Conservation (phyloP, 1,140 invertebrate species). For the Asobara japonica region DNA sequence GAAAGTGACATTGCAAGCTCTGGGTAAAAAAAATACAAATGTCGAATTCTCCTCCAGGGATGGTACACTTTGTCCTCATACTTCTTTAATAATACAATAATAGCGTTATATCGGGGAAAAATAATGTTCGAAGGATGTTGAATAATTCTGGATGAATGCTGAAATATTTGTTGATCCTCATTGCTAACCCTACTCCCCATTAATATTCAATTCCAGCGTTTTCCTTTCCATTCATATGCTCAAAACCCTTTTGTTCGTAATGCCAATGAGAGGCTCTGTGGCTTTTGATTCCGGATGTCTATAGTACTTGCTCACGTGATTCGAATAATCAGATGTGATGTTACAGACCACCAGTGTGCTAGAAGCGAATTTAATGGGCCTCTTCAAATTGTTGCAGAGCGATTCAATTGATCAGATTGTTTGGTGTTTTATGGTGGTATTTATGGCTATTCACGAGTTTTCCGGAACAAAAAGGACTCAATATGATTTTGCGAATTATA, state of each 20-base stretch:
- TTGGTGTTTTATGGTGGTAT: no score
- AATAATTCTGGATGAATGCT: conserved; percentile 3
- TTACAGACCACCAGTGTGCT: not conserved
- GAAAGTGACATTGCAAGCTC: not conserved
- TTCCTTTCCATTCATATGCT: conserved; percentile 13
- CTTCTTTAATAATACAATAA: no score
- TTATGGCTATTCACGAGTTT: no score
- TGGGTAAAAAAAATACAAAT: not conserved
- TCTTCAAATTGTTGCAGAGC: no score
- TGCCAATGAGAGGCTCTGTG: not conserved
- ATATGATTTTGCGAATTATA: no score
- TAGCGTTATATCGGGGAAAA: no score
- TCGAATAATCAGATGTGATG: conserved; percentile 1
- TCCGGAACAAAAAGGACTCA: no score
- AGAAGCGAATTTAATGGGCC: no score
- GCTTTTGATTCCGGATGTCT: conserved; percentile 15
- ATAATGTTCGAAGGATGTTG: not conserved
- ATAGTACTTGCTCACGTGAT: conserved; percentile 17
- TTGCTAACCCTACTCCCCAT: conserved; percentile 2
- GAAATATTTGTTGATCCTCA: conserved; percentile 11
- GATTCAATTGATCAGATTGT: no score
- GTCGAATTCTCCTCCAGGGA: no score
- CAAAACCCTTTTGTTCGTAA: conserved; percentile 21
- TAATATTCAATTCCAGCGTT: conserved; percentile 23
- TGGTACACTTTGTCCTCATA: no score